These are phyloP conservation scores for Labeo calbasu DNA, from an alignment of 2,797 vertebrate species.

Conservation along the genomic window DNA sequence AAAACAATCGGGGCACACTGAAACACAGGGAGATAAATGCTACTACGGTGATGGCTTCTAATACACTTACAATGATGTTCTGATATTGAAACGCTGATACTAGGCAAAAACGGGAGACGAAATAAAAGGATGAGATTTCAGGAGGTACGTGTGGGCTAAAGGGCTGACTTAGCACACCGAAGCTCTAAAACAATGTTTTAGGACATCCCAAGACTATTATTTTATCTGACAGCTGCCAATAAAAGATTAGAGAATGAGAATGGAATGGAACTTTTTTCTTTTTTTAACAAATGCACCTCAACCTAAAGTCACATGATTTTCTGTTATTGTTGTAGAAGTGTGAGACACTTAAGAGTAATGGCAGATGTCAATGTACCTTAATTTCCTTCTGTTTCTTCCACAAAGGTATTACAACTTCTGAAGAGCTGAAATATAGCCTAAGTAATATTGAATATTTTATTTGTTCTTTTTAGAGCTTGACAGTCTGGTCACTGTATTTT, in stretches of 20 bases:
- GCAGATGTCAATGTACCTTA: background rate
- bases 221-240: background rate
- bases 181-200: background rate
- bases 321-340: background rate
- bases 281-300: background rate
- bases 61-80: constrained; percentile 41
- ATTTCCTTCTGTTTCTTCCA: background rate
- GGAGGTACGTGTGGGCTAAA: background rate
- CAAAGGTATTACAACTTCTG: background rate
- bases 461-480: background rate
- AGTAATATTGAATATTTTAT: background rate
- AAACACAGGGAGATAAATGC: constrained; percentile 53
- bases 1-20: constrained; percentile 52
- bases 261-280: background rate
- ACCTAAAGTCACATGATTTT: background rate
- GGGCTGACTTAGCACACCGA: background rate
- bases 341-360: background rate
- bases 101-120: constrained; percentile 18
- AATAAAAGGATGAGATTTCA: constrained; percentile 20
- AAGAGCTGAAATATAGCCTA: background rate
- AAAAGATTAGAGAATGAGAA: background rate
- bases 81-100: constrained; percentile 35
- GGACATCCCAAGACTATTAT: background rate
- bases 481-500: background rate
- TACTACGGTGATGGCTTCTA: constrained; percentile 35